Evolutionary conservation across 2,888 invertebrate genomes (phyloP).

Genomic region (Oxyscelio sp.): DNA sequence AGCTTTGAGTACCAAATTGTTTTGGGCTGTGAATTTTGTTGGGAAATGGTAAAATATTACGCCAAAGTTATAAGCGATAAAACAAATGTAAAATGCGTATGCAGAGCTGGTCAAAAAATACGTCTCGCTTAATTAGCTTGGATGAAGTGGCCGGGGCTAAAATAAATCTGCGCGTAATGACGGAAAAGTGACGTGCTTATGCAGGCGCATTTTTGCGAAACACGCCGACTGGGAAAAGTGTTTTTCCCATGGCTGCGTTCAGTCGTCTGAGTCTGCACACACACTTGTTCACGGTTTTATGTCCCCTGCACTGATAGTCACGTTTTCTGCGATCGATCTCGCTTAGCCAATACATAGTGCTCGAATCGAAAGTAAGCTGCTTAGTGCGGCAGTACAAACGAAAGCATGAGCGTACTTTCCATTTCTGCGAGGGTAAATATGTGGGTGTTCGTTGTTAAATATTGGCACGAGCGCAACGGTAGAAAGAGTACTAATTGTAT

Average conservation of each 20-base stretch:
- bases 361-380: constrained; percentile 45
- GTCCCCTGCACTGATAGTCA: constrained; percentile 34
- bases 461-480: not conserved
- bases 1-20: too few species aligned
- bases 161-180: not conserved
- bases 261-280: constrained; percentile 11
- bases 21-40: too few species aligned
- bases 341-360: constrained; percentile 34
- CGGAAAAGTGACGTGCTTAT: not conserved
- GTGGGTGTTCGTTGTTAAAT: constrained; percentile 48
- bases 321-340: constrained; percentile 45
- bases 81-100: not conserved
- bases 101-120: not conserved
- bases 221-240: not conserved
- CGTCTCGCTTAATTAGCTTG: constrained; percentile 3
- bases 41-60: constrained; percentile 11
- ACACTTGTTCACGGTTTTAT: constrained; percentile 38
- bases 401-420: constrained; percentile 62
- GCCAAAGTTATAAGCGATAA: constrained; percentile 2
- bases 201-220: not conserved
- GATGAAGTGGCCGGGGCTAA: not conserved
- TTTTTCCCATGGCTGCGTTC: constrained; percentile 8
- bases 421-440: constrained; percentile 55
- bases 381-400: constrained; percentile 44
- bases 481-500: constrained; percentile 17